Base-by-base conservation (phyloP, 2,113 vertebrate genomes). In the Brachyhypopomus gauderio region DNA sequence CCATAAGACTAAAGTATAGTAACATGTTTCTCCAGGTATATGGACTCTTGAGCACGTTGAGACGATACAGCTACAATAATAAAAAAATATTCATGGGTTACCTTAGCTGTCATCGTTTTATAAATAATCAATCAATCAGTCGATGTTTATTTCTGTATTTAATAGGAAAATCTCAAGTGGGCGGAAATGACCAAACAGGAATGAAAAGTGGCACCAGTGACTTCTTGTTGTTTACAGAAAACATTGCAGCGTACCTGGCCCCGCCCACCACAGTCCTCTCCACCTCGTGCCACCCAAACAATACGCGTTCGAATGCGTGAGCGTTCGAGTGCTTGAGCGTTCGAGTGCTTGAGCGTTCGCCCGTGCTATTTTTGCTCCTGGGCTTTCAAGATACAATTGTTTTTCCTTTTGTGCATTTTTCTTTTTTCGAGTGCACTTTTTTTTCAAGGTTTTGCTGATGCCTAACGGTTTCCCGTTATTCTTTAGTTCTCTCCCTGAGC, bases 381-480 rank as follows among this genome's bases (percentile, higher is more conserved):
- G 85, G 87, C 93, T 94, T 94, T 93, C 91, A 86, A 91, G 92
- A 92, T 84, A 91, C 92, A 94, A 96, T 97, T 96, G 95, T 96
- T 91, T 91, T 92, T 91, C 85, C 87, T 87, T 82, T 85, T 85
- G n/a, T 30, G 52, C n/a, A 30, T 82, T 84, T 85, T 78, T 89
- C 30, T 85, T 91, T 88, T 85, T 67, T 86, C 41, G 19, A 82
- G 75, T 82, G 88, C 81, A 86, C 56, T 89, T 93, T 88, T 88
- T 91, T 91, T 73, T 0, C 84, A 75, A 88, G 91, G 90, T 92
- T 94, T 91, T 95, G 93, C 95, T 96, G 95, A 95, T 96, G 95
- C 94, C 94, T 94, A 92, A 81, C 56, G 0, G 92, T 89, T 98
- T 98, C 97, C 97, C 95, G 95, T 95, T 96, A 98, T 97, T 98